Percentiles rank a stretch among this genome's conserved stretches.
Conservation (phyloP, 2,888 invertebrate species). For the Encarsia formosa region DNA sequence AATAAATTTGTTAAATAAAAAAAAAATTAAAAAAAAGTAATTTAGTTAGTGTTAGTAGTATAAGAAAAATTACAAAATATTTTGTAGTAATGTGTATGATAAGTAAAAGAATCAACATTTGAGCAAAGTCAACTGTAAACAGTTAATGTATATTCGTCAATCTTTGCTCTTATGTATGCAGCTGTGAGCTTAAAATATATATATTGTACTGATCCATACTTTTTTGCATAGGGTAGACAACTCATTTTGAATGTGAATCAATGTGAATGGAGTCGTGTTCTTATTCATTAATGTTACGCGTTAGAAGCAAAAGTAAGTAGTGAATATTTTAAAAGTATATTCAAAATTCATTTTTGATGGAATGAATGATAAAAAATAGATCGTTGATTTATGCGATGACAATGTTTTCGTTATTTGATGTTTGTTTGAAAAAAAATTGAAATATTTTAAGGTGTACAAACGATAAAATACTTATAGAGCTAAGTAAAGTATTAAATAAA, state of each 20-base stretch:
- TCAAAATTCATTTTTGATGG: conserved; percentile 8
- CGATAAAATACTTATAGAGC: conserved; percentile 10
- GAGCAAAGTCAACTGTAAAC: too few species aligned
- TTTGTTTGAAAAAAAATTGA: conserved; percentile 16
- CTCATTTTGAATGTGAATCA: conserved; percentile 23
- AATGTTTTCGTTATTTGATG: conserved; percentile 20
- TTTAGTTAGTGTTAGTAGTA: too few species aligned
- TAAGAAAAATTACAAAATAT: too few species aligned
- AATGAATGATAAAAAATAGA: conserved; percentile 13
- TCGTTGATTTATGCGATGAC: conserved; percentile 18
- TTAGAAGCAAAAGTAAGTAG: conserved; percentile 15
- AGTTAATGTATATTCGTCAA: background rate
- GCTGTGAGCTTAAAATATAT: conserved; percentile 21
- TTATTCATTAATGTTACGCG: conserved; percentile 23
- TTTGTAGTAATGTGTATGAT: too few species aligned
- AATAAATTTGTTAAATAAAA: too few species aligned
- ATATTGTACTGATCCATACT: conserved; percentile 17
- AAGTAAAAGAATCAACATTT: too few species aligned
- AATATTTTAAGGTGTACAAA: conserved; percentile 21
- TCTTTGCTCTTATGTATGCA: conserved; percentile 16
- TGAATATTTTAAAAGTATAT: conserved; percentile 24
- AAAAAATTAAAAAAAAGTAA: too few species aligned
- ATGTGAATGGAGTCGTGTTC: conserved; percentile 24
- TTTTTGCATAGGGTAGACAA: conserved; percentile 14
- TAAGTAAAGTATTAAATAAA: conserved; percentile 10